Base-by-base conservation (phyloP, 2,797 vertebrate species). In the Phoxinus dragarum region DNA sequence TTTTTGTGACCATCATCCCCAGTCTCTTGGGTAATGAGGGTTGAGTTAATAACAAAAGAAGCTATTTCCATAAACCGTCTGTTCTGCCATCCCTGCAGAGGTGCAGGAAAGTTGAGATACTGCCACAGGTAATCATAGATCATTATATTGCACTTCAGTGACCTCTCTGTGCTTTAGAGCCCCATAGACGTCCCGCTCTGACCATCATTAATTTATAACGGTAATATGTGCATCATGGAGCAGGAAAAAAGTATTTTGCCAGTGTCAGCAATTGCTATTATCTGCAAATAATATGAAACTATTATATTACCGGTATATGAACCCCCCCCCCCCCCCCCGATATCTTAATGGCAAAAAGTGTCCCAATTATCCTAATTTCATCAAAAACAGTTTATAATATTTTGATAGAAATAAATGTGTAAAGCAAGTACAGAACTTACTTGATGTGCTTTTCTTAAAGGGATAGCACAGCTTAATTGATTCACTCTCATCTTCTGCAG, bases 41-140 rank as follows among this genome's bases (percentile, higher is more conserved):
- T 49, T 7, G 23, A 79, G 61, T 49, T 80, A 47, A 80, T n/a
- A 79, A 47, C n/a, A 80, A 80, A 19, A 64, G 31, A 40, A 64
- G 36, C 56, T 64, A 64, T 79, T 49, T 56, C 16, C 67, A 21
- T 67, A 81, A 44, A 82, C 44, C 4, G 17, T 52, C 59, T 40
- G 34, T 76, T 31, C 31, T 67, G 81, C 10, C 72, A 64, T 67
- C 52, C 19, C 27, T 47, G 17, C 52, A 52, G 42, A 66, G 54
- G 21, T 72, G 19, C 19, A n/a, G 78, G 36, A 67, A 47, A 67
- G 59, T 6, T 19, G 2, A 44, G 36, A 82, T 83, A 49, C 31
- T 52, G 42, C 38, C 44, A n/a, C 38, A 52, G 59, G 23, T 67
- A 61, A 61, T 82, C 80, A 61, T 44, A 34, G 27, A 73, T 82